These are phyloP conservation scores for Eulemur mongoz DNA, from an alignment of 2,797 vertebrate species.

Conservation along the genomic window DNA sequence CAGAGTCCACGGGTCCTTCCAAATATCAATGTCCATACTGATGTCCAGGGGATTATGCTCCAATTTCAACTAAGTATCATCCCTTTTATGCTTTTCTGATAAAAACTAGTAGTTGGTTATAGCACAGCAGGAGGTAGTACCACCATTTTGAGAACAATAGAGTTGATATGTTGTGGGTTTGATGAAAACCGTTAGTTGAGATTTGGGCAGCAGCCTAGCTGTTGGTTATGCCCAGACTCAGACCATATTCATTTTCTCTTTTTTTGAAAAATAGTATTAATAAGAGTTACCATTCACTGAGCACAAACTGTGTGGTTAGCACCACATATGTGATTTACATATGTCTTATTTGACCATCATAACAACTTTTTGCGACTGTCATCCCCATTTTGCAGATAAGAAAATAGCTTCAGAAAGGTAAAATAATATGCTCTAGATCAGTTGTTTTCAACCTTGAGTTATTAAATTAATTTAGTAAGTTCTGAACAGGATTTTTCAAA, in stretches of 20 bases:
- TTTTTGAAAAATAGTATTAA: neutral
- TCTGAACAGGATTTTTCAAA: neutral
- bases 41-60: neutral
- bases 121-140: neutral
- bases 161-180: neutral
- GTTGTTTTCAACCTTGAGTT: slow-evolving; percentile 8
- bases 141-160: neutral
- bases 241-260: neutral
- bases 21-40: neutral
- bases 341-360: neutral
- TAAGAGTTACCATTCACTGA: neutral
- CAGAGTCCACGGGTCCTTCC: neutral
- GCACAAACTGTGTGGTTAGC: neutral
- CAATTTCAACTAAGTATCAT: neutral
- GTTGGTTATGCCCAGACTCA: neutral
- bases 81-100: neutral
- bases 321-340: neutral
- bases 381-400: neutral
- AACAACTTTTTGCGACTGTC: neutral
- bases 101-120: neutral
- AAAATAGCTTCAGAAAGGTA: slow-evolving; percentile 2
- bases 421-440: neutral
- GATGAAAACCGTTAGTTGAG: neutral
- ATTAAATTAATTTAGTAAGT: neutral
- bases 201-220: neutral